These are phyloP conservation scores for Tamandua tetradactyla DNA, from an alignment of 2,797 vertebrate genomes.

Conservation along the genomic window DNA sequence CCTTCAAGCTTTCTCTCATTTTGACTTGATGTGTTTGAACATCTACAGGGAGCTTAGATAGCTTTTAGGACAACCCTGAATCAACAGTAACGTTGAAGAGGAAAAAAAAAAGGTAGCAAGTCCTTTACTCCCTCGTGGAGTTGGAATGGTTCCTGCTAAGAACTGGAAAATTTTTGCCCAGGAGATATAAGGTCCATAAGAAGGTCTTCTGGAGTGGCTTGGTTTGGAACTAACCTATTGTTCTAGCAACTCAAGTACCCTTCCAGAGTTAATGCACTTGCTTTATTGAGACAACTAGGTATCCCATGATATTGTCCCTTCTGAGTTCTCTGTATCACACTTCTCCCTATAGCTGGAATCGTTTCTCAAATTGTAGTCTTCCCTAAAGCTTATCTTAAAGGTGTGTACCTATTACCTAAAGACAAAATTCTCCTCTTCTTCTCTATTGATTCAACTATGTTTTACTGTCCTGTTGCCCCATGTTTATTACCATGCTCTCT, in stretches of 20 bases:
- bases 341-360: neutral
- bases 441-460: neutral
- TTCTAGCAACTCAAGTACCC: neutral
- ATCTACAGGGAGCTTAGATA: slow-evolving; percentile 47
- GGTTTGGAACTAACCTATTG: neutral
- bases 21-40: slow-evolving; percentile 66
- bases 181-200: neutral
- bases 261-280: neutral
- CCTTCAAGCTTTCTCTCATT: slow-evolving; percentile 63
- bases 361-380: neutral
- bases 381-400: neutral
- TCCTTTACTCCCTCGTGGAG: neutral
- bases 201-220: neutral
- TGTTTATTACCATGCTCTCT: neutral
- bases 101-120: too few relatives aligned
- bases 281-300: neutral
- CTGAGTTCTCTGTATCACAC: neutral
- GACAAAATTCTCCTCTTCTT: neutral
- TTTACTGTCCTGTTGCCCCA: neutral
- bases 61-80: neutral
- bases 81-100: neutral
- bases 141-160: neutral
- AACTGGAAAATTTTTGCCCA: neutral
- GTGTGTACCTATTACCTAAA: neutral
- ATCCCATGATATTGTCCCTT: neutral